A percentile compares a stretch with the other conserved stretches of the same genome.
phyloP scores from a whole-genome alignment of 2,888 invertebrate genomes.

The Bombylius discolor region DNA sequence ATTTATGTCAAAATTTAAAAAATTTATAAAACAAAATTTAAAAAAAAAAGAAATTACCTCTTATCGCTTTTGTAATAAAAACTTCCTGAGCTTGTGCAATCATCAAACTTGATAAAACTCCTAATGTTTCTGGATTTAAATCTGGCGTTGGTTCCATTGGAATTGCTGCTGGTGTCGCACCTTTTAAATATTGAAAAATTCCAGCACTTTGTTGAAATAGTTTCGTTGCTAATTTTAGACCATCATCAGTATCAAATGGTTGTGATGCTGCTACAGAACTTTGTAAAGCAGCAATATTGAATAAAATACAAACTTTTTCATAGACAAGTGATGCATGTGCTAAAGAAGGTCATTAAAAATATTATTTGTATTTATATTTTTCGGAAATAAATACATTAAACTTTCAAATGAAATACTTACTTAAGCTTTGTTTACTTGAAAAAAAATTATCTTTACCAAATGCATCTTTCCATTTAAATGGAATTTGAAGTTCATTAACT shows the following conservation, averaged over 20 bases:
- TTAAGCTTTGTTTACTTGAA: not conserved
- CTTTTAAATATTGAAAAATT: conserved; percentile 74
- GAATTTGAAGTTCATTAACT: conserved; percentile 83
- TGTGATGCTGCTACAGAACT: conserved; percentile 76
- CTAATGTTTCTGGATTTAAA: conserved; percentile 80
- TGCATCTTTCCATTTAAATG: conserved; percentile 99
- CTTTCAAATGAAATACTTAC: not conserved
- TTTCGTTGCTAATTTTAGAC: conserved; percentile 83
- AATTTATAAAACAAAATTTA: not conserved
- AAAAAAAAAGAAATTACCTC: conserved; percentile 39
- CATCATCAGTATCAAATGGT: conserved; percentile 80
- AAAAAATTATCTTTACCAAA: conserved; percentile 59
- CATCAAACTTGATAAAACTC: conserved; percentile 78
- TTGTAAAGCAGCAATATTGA: conserved; percentile 92
- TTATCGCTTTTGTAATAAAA: conserved; percentile 86
- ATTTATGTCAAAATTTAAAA: not conserved
- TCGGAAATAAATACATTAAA: no score
- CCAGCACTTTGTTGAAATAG: conserved; percentile 88
- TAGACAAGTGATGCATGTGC: conserved; percentile 80
- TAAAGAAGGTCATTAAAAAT: conserved; percentile 31
- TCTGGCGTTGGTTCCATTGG: conserved; percentile 95
- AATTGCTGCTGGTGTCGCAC: conserved; percentile 63
- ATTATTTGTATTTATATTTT: no score
- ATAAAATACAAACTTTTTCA: conserved; percentile 89
- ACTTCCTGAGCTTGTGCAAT: conserved; percentile 97